phyloP scores from a whole-genome alignment of 2,888 invertebrate species.

The Drosophila multiciliata region DNA sequence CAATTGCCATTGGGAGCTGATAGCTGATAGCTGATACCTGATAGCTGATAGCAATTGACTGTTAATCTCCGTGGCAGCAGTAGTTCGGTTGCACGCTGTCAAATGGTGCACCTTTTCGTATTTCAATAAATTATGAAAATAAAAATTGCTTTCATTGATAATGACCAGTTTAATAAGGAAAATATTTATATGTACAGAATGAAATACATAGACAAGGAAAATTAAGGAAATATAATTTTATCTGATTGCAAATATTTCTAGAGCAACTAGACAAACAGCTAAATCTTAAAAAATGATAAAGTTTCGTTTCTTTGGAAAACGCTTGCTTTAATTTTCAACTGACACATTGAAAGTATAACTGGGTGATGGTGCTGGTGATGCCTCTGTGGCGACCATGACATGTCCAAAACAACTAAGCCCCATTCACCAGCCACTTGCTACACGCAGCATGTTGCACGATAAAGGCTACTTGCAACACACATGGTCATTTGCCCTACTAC shows the following conservation, averaged over 20 bases:
- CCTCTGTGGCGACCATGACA: neutral
- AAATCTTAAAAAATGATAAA: neutral
- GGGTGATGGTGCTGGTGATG: neutral
- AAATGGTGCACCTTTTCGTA: too few relatives aligned
- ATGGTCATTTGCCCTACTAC: constrained; percentile 5
- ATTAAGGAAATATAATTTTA: neutral
- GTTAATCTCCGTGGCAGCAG: neutral
- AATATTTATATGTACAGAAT: neutral
- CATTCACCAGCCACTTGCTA: neutral
- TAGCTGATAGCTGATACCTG: neutral
- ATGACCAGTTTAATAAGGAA: neutral
- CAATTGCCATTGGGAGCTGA: neutral
- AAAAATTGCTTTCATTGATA: neutral
- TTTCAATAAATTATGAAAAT: neutral
- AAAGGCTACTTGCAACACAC: constrained; percentile 1
- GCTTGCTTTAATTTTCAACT: constrained; percentile 6
- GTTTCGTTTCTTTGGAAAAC: neutral
- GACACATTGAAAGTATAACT: constrained; percentile 5
- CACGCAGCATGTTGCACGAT: constrained; percentile 1
- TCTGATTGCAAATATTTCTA: neutral
- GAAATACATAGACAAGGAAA: neutral
- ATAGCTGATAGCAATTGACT: neutral
- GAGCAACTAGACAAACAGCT: neutral
- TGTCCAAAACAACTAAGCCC: neutral
- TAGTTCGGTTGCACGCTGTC: neutral